Evolutionary conservation across 2,113 vertebrate species (phyloP).

Genomic region (Poeciliopsis retropinna): DNA sequence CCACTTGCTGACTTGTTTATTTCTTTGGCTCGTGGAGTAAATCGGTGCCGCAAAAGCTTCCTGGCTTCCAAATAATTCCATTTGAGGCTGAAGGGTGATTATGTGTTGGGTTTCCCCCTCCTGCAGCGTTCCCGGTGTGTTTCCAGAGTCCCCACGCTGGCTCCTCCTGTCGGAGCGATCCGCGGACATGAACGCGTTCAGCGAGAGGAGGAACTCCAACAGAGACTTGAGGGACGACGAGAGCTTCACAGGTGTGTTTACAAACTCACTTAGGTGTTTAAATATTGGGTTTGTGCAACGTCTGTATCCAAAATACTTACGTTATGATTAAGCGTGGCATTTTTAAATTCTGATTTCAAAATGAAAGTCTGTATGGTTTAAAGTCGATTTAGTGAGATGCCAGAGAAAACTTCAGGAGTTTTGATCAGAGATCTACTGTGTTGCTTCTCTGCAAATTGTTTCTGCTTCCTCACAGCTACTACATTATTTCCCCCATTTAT

Average conservation of each 20-base stretch:
- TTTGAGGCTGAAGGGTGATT: neutral
- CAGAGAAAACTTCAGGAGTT: neutral
- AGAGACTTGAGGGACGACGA: conserved; percentile 82
- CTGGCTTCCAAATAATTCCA: neutral
- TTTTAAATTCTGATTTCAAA: too few relatives aligned
- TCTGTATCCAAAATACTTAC: too few relatives aligned
- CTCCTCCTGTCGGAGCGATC: conserved; percentile 85
- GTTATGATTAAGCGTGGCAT: too few relatives aligned
- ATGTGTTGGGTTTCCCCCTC: conserved; percentile 12
- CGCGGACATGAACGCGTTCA: conserved; percentile 82
- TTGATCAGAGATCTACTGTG: too few relatives aligned
- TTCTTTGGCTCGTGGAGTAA: conserved; percentile 29
- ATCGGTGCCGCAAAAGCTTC: neutral
- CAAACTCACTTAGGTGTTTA: too few relatives aligned
- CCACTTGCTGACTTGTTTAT: conserved; percentile 14
- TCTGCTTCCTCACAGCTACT: neutral
- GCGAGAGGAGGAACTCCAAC: conserved; percentile 81
- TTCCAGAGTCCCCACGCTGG: conserved; percentile 89
- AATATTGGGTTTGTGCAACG: too few relatives aligned
- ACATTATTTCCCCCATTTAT: neutral
- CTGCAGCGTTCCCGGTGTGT: conserved; percentile 85
- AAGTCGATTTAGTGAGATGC: neutral
- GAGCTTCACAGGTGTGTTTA: conserved; percentile 76
- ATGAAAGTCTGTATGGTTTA: neutral
- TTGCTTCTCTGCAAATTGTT: too few relatives aligned